These are phyloP conservation scores for Chaetorhynchus papuensis DNA, from an alignment of 2,113 vertebrate genomes.

Conservation along the genomic window DNA sequence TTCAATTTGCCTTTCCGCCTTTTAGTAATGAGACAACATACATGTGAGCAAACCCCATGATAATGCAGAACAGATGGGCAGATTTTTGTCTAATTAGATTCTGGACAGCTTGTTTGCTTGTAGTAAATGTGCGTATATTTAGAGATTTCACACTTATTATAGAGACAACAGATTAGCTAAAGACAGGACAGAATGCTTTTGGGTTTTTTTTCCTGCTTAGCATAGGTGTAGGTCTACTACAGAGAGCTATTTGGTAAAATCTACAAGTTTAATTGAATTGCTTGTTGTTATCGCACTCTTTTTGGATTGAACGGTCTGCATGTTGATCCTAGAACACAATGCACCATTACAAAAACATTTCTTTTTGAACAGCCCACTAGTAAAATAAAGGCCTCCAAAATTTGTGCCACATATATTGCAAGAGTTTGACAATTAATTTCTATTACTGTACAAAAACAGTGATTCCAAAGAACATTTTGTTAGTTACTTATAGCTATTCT, in stretches of 20 bases:
- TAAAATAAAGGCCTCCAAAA: not conserved
- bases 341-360: not conserved
- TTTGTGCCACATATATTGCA: not conserved
- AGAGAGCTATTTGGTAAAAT: conserved; percentile 11
- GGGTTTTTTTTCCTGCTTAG: not conserved
- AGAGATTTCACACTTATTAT: conserved; percentile 80
- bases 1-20: conserved; percentile 80
- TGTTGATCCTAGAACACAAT: not conserved
- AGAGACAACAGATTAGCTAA: conserved; percentile 60
- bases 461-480: not conserved
- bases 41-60: conserved; percentile 70
- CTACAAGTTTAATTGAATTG: conserved; percentile 29
- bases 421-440: not conserved
- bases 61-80: conserved; percentile 82
- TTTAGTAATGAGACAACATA: conserved; percentile 73
- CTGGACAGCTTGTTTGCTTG: conserved; percentile 68
- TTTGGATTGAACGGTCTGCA: not conserved
- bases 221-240: not conserved
- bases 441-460: not conserved
- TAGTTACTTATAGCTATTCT: not conserved
- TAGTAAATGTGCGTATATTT: conserved; percentile 64
- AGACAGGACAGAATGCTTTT: not conserved
- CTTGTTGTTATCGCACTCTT: not conserved
- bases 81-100: conserved; percentile 83
- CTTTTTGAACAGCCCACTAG: not conserved